phyloP scores from a whole-genome alignment of 2,797 vertebrate species.

The Cheracebus regulus region DNA sequence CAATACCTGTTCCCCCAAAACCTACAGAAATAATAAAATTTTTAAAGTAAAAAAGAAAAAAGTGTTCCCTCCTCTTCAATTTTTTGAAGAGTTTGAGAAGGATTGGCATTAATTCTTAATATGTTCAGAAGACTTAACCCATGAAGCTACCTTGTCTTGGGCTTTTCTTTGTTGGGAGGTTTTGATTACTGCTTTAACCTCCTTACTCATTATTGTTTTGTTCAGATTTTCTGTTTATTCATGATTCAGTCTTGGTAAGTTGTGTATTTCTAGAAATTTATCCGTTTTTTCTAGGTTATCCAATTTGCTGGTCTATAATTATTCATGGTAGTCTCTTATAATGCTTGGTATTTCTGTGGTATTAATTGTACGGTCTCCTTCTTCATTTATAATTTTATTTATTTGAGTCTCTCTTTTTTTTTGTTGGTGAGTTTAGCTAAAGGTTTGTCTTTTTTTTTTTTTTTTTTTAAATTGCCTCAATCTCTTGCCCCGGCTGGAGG shows the following conservation, averaged over 20 bases:
- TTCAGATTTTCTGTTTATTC: neutral
- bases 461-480: too few relatives aligned
- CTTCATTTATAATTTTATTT: too few relatives aligned
- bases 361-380: too few relatives aligned
- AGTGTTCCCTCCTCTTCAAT: neutral
- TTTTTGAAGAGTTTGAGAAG: neutral
- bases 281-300: too few relatives aligned
- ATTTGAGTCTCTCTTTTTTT: too few relatives aligned
- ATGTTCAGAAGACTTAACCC: neutral
- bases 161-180: neutral
- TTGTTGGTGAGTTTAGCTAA: neutral
- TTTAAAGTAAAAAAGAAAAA: neutral
- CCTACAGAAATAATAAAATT: fast-evolving
- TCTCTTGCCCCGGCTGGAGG: too few relatives aligned
- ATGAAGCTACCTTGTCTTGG: neutral
- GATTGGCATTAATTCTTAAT: neutral
- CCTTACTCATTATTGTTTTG: neutral
- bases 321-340: too few relatives aligned
- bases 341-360: too few relatives aligned
- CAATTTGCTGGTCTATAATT: too few relatives aligned
- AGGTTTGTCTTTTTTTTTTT: neutral
- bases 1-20: too few relatives aligned
- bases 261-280: too few relatives aligned
- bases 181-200: neutral
- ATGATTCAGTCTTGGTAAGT: neutral